Percentiles rank a stretch among this genome's conserved stretches.
Evolutionary conservation across 1,140 invertebrate species (phyloP).

Genomic region (Stegodyphus dumicola): DNA sequence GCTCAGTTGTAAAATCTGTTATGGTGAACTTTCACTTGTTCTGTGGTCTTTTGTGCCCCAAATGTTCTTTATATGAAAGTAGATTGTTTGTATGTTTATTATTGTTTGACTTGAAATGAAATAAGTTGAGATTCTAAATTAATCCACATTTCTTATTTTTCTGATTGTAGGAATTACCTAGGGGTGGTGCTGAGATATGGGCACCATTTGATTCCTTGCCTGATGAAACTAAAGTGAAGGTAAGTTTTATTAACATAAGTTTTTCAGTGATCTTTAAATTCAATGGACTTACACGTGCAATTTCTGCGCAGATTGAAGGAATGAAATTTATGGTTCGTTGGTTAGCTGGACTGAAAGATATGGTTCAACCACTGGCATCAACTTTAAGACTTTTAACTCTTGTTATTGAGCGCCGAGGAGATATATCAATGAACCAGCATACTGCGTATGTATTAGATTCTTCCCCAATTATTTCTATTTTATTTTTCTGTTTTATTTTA

Average conservation of each 20-base stretch:
- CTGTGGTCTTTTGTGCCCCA: too few relatives aligned
- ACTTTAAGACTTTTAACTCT: conserved; percentile 91
- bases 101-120: too few relatives aligned
- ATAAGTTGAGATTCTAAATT: too few relatives aligned
- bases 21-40: too few relatives aligned
- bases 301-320: conserved; percentile 76
- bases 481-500: not conserved
- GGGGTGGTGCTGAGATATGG: conserved; percentile 78
- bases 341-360: conserved; percentile 89
- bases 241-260: not conserved
- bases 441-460: conserved; percentile 69
- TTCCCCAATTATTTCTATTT: not conserved
- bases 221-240: conserved; percentile 90
- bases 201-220: conserved; percentile 87
- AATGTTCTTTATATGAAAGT: too few relatives aligned
- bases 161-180: conserved; percentile 61
- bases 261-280: not conserved
- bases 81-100: too few relatives aligned
- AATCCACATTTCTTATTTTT: too few relatives aligned
- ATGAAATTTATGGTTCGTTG: conserved; percentile 96
- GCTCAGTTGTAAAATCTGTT: too few relatives aligned
- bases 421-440: conserved; percentile 75
- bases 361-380: conserved; percentile 89
- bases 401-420: conserved; percentile 87
- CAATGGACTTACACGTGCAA: not conserved